Percentiles rank a stretch among this genome's conserved stretches.
These are phyloP conservation scores for Chesias legatella DNA, from an alignment of 2,888 invertebrate genomes.

Conservation along the genomic window DNA sequence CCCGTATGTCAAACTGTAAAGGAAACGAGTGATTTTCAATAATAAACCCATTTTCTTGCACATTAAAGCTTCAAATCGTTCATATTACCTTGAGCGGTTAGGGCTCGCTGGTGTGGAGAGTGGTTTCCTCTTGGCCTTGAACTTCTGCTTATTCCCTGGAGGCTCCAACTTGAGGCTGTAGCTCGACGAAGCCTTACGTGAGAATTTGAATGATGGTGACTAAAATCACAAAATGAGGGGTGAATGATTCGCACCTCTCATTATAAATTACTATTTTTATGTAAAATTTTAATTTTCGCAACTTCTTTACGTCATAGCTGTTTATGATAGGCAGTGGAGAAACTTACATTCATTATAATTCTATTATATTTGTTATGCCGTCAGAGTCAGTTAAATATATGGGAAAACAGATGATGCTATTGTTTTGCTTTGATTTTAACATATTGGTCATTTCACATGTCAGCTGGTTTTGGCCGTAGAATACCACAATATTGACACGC, in stretches of 20 bases:
- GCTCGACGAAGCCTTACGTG: slow-evolving; percentile 97
- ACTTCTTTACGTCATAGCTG: no score
- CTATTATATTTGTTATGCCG: no score
- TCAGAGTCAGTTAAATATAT: no score
- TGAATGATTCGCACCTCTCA: slow-evolving; percentile 22
- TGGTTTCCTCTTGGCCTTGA: slow-evolving; percentile 93
- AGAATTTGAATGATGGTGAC: slow-evolving; percentile 99
- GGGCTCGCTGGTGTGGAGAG: slow-evolving; percentile 96
- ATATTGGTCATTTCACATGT: no score
- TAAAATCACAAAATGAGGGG: slow-evolving; percentile 77
- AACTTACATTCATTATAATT: no score
- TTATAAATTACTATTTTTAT: background rate
- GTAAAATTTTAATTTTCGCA: no score
- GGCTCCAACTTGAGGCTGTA: slow-evolving; percentile 97
- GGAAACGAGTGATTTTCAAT: slow-evolving; percentile 10
- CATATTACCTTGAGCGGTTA: slow-evolving; percentile 82
- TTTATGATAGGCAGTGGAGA: no score
- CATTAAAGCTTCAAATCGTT: background rate
- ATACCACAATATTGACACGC: no score
- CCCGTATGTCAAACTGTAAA: slow-evolving; percentile 63
- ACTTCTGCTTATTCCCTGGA: slow-evolving; percentile 91
- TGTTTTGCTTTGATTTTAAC: no score
- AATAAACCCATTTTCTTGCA: background rate
- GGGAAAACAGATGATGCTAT: no score
- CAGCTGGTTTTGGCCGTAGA: no score